Evolutionary conservation across 1,140 invertebrate genomes (phyloP).

Genomic region (Ceratina japonica): DNA sequence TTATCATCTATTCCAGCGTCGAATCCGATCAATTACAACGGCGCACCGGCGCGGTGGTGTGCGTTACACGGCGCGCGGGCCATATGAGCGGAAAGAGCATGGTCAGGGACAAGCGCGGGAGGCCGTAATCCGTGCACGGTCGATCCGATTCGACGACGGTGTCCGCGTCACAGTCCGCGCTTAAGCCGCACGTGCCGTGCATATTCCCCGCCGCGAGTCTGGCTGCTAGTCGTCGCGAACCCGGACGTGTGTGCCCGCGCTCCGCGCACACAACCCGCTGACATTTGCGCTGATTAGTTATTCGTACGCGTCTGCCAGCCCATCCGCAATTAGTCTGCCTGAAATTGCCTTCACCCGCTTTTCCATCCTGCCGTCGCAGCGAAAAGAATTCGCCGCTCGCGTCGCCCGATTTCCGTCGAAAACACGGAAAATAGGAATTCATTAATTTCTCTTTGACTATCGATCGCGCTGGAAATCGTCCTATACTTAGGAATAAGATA

Average conservation of each 20-base stretch:
- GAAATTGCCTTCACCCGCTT: slow-evolving; percentile 1
- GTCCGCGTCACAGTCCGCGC: not conserved
- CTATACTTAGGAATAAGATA: no score
- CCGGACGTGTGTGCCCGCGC: not conserved
- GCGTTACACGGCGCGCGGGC: not conserved
- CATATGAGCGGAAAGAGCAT: slow-evolving; percentile 8
- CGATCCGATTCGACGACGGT: slow-evolving; percentile 16
- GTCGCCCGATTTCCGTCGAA: no score
- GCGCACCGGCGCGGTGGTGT: no score
- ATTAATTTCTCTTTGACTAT: no score
- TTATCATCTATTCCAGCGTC: no score
- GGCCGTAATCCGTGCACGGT: slow-evolving; percentile 15
- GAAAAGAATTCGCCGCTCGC: no score
- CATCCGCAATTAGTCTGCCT: slow-evolving; percentile 36
- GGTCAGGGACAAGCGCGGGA: slow-evolving; percentile 3
- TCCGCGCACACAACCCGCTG: slow-evolving; percentile 24
- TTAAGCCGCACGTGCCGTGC: slow-evolving; percentile 35
- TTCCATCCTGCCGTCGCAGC: not conserved
- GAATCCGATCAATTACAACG: no score
- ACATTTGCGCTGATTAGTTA: slow-evolving; percentile 52
- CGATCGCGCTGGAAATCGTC: no score
- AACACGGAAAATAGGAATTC: no score
- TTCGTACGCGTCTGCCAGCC: slow-evolving; percentile 23
- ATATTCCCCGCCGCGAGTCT: slow-evolving; percentile 18
- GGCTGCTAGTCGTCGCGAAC: slow-evolving; percentile 10